phyloP scores from a whole-genome alignment of 2,113 vertebrate genomes.

The Platanista minor region DNA sequence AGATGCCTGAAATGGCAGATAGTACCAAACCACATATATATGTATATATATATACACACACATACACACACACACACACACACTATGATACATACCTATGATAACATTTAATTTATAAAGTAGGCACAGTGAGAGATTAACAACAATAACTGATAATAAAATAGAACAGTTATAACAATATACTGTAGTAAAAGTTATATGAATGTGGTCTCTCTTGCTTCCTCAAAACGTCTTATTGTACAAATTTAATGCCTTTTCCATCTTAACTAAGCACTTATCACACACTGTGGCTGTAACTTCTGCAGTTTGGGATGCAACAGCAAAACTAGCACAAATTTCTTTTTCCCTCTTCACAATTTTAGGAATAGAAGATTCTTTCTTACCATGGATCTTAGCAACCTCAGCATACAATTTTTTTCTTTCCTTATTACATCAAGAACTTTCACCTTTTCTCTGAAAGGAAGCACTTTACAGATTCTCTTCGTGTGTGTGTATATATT shows the following conservation, averaged over 20 bases:
- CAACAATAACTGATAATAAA: neutral
- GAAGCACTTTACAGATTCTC: neutral
- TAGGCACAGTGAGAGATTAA: neutral
- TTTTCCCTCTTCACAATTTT: neutral
- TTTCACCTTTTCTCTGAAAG: neutral
- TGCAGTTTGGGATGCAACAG: neutral
- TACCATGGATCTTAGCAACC: neutral
- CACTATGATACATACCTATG: neutral
- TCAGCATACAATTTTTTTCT: neutral
- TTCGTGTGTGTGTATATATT: no score
- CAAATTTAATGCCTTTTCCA: neutral
- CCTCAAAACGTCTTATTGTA: neutral
- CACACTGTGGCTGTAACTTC: neutral
- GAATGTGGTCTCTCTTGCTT: neutral
- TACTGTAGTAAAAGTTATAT: neutral
- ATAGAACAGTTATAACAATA: neutral
- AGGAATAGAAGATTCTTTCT: neutral
- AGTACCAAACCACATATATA: neutral
- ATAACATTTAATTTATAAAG: neutral
- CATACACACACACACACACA: fast-evolving
- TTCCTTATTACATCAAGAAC: neutral
- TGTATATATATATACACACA: fast-evolving
- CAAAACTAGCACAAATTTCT: neutral
- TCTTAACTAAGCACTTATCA: neutral
- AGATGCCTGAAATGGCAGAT: neutral